Evolutionary conservation across 1,140 invertebrate genomes (phyloP).

Genomic region (Aphelenchoides fujianensis): DNA sequence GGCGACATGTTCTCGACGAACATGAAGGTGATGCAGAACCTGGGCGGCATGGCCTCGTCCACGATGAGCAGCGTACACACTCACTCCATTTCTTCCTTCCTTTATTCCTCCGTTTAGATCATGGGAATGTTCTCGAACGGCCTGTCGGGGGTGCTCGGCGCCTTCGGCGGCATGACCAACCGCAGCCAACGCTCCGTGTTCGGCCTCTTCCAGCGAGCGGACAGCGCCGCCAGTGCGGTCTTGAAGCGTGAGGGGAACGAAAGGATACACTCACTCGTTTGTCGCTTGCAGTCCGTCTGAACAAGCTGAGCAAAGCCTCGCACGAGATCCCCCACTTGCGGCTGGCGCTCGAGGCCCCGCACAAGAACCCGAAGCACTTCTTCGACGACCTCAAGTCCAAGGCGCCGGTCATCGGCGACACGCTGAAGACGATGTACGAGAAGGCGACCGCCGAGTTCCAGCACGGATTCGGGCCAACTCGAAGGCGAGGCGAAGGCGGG

Average conservation of each 20-base stretch:
- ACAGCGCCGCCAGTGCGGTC: background rate
- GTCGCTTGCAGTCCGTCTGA: background rate
- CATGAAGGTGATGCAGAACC: background rate
- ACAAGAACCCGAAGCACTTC: background rate
- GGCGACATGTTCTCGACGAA: background rate
- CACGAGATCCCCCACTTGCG: background rate
- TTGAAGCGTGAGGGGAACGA: background rate
- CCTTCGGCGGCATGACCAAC: background rate
- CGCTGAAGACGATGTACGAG: background rate
- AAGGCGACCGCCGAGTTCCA: background rate
- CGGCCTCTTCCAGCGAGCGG: background rate
- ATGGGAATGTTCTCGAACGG: background rate
- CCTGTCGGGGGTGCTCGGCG: background rate
- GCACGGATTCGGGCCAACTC: background rate
- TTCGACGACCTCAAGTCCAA: background rate
- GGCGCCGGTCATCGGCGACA: background rate
- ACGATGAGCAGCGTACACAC: background rate
- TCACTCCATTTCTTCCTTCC: no score
- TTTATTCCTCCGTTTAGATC: constrained; percentile 12
- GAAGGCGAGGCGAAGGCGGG: background rate
- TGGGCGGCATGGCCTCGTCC: background rate
- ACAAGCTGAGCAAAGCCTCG: background rate
- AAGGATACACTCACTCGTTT: background rate
- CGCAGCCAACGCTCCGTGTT: background rate
- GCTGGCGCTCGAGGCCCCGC: background rate